Base-by-base conservation (phyloP, 2,113 vertebrate species). In the Pterocles orientalis region DNA sequence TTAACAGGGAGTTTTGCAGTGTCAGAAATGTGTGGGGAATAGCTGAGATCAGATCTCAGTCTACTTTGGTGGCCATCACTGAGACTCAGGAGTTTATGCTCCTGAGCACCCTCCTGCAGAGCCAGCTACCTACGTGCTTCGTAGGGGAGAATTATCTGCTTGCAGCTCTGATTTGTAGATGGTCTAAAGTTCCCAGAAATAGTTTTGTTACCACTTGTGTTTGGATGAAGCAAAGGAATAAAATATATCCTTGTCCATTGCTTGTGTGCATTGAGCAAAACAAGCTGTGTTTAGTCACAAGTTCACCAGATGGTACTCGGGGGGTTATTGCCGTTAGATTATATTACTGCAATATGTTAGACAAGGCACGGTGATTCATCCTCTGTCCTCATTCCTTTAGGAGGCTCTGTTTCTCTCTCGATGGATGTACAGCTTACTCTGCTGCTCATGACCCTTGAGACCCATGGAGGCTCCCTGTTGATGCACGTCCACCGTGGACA, bases 261-360 rank as follows among this genome's bases (percentile, higher is more conserved):
- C 77, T 58, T 65, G 66, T 92, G 91, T 71, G 89, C 92, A 60
- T 71, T 95, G 91, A 94, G 95, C 77, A 91, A 94, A 97, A 89
- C 78, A 92, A 91, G 96, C 94, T 94, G 88, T 57, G 83, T 94
- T 94, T 96, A 96, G 94, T 91, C 94, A 80, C 96, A 94, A 51
- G 96, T 94, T 97, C 92, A 96, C 96, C 95, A 96, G 94, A 94
- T 96, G 95, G 88, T 96, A 89, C 92, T 96, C 94, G 76, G 81
- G 94, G 90, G 95, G 92, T 96, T 97, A 94, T 79, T 87, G 86
- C 96, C 92, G 96, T 75, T 94, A 36, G 88, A 95, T 96, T 96
- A 73, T 83, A 96, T 96, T 96, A 97, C 81, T 87, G 92, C 88
- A 69, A 95, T 87, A 47, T 86, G 91, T 86, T 92, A 96, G 95